A percentile compares a stretch with the other conserved stretches of the same genome.
Conservation (phyloP, 2,888 invertebrate genomes). For the Nomada goodeniana region DNA sequence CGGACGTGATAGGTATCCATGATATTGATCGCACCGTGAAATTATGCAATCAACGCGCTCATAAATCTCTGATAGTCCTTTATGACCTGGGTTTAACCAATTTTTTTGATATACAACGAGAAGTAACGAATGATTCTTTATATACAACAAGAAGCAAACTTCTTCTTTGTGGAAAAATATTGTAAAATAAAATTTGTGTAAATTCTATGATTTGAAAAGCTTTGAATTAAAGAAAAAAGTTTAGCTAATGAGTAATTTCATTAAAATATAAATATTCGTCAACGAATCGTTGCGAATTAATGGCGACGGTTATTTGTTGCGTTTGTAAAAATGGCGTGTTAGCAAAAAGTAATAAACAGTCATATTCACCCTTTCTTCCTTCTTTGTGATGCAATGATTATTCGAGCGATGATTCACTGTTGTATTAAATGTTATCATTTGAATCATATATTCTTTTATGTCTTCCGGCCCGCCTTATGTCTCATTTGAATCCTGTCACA, state of each 20-base stretch:
- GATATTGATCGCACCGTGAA: constrained; percentile 22
- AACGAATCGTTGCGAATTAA: constrained; percentile 11
- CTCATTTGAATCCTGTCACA: constrained; percentile 19
- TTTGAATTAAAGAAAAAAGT: neutral
- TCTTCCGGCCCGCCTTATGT: neutral
- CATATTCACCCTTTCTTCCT: neutral
- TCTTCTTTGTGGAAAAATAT: no score
- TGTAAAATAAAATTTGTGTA: no score
- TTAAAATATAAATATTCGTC: neutral
- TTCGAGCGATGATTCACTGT: neutral
- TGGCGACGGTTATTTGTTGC: neutral
- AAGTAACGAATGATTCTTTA: no score
- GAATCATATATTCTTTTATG: neutral
- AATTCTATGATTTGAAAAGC: no score
- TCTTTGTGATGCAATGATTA: neutral
- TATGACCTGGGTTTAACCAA: neutral
- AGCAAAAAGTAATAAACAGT: no score
- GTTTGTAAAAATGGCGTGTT: neutral
- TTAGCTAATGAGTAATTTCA: no score
- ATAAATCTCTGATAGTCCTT: neutral
- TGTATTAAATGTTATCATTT: no score
- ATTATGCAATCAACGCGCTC: constrained; percentile 2
- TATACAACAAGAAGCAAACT: no score
- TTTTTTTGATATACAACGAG: no score
- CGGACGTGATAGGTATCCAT: neutral